Evolutionary conservation across 2,888 invertebrate genomes (phyloP).

Genomic region (Cheilosia vernalis): DNA sequence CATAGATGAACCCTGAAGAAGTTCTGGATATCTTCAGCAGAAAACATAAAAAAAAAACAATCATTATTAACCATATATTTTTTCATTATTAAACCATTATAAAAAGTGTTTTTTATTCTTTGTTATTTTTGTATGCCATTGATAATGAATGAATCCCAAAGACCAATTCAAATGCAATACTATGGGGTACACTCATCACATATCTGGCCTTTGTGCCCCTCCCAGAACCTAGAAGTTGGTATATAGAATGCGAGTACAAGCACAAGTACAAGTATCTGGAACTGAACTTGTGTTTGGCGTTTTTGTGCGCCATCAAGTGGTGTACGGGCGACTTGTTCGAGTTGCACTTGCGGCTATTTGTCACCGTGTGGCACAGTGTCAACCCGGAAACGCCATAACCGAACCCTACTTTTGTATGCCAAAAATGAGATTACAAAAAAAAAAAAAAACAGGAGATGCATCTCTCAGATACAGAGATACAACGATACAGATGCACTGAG

Average conservation of each 20-base stretch:
- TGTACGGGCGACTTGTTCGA: neutral
- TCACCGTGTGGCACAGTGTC: conserved; percentile 54
- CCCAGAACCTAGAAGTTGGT: conserved; percentile 43
- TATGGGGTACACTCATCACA: no score
- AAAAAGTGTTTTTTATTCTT: no score
- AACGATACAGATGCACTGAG: conserved; percentile 7
- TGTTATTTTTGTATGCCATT: no score
- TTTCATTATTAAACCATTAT: no score
- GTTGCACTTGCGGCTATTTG: conserved; percentile 28
- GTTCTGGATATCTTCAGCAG: no score
- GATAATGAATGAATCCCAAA: no score
- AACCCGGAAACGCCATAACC: conserved; percentile 63
- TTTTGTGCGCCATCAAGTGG: conserved; percentile 7
- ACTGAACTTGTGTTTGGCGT: conserved; percentile 31
- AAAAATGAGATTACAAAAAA: conserved; percentile 40
- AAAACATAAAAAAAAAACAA: no score
- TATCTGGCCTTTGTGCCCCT: no score
- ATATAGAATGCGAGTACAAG: conserved; percentile 23
- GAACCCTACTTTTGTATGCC: conserved; percentile 37
- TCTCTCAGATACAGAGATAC: conserved; percentile 25
- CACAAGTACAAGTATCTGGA: conserved; percentile 47
- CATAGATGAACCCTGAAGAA: no score
- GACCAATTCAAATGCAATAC: no score
- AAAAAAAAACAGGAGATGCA: neutral
- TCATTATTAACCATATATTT: no score